These are phyloP conservation scores for Gobius niger DNA, from an alignment of 2,113 vertebrate species.

Conservation along the genomic window DNA sequence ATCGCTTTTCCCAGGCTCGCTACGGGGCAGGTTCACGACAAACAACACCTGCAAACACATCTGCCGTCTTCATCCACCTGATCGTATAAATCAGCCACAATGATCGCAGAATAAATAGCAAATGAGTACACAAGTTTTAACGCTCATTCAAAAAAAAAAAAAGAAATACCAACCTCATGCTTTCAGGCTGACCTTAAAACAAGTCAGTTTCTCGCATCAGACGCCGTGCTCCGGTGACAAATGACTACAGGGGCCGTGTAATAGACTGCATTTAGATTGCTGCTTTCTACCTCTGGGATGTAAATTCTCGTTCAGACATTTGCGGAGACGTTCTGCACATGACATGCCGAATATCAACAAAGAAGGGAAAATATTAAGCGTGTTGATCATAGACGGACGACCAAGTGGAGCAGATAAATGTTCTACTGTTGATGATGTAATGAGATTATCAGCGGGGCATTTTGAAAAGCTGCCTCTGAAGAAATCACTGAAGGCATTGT, in stretches of 20 bases:
- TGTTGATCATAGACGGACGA: neutral
- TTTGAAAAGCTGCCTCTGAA: neutral
- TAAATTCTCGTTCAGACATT: neutral
- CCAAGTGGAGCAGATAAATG: neutral
- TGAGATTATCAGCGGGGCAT: neutral
- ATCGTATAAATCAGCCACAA: slow-evolving; percentile 28
- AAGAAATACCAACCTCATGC: neutral
- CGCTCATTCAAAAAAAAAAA: neutral
- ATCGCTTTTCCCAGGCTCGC: slow-evolving; percentile 39
- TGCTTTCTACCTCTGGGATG: slow-evolving; percentile 13
- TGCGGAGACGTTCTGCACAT: neutral
- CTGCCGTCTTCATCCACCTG: slow-evolving; percentile 26
- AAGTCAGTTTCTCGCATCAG: neutral
- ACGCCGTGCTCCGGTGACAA: neutral
- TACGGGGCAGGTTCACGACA: slow-evolving; percentile 33
- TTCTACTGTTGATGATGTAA: neutral
- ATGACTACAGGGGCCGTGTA: neutral
- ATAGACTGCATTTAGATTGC: slow-evolving; percentile 14
- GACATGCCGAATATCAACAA: neutral
- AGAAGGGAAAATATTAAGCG: neutral
- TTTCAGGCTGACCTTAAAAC: slow-evolving; percentile 3
- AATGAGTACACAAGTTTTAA: slow-evolving; percentile 14
- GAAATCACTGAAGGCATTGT: neutral
- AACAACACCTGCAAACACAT: slow-evolving; percentile 55
- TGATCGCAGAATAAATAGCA: slow-evolving; percentile 20